Base-by-base conservation (phyloP, 30 jellyfish, hydroid and myxozoan genomes). In the Clytia hemisphaerica region DNA sequence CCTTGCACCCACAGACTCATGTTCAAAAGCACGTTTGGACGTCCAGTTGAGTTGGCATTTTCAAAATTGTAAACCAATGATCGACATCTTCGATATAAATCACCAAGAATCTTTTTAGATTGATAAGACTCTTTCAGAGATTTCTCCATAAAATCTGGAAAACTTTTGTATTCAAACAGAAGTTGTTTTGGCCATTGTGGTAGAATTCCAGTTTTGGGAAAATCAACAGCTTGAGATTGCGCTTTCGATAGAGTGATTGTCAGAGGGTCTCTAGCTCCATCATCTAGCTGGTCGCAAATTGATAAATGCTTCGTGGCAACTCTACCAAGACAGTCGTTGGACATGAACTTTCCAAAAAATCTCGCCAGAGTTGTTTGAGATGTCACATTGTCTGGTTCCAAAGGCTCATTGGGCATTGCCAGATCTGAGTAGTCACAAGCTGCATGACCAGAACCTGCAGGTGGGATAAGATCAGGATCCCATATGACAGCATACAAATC, bases 81-180 rank as follows among this genome's bases (percentile, higher is more conserved):
- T 51, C 81, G 78, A 44, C 95, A 83, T 4, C 86, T 58, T 2
- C 95, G 86, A 71, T 75, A 83, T 29, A 83, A 46, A 1, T 42
- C 71, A 40, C 95, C 93, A 44, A 83, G 71, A 21, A 83, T 49
- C 45, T 83, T 75, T 28, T 83, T 73, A 3, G 95, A 83, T 22
- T 33, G 6, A 62, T 83, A 83, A 1, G 58, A 10, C 0, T 26
- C 80, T 9, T 10, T 44, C 12, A 25, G 60, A n/a, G 46, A 25
- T 59, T 75, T 83, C 68, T 83, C 95, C 95, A 83, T 83, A 71
- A 83, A 83, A 55, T 83, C 95, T 4, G 95, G 95, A 68, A 64
- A 83, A 0, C 88, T 83, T 1, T 61, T 31, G 14, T 36, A 15
- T 68, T 68, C 51, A 10, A 79, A 73, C 37, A 81, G 37, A 0